These are phyloP conservation scores for Rhagoletis zephyria DNA, from an alignment of 1,140 invertebrate species.

Conservation along the genomic window DNA sequence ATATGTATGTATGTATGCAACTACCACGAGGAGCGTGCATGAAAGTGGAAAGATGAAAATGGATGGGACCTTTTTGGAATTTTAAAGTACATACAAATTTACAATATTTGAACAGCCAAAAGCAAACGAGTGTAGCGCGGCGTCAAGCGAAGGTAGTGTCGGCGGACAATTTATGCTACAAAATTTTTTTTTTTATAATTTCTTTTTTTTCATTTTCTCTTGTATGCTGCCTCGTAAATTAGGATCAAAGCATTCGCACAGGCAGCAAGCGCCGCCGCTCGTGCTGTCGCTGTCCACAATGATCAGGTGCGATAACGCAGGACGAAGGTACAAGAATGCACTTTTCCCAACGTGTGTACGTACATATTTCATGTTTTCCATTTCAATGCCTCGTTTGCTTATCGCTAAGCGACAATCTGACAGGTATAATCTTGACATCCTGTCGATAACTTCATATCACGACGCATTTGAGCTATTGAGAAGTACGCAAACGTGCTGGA, in stretches of 20 bases:
- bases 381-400: neutral
- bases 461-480: neutral
- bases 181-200: neutral
- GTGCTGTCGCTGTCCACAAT: constrained; percentile 10
- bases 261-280: constrained; percentile 15
- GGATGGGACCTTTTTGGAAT: neutral
- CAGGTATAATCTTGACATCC: constrained; percentile 46
- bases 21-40: neutral
- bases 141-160: neutral
- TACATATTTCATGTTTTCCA: neutral
- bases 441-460: constrained; percentile 34
- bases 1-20: neutral
- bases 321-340: neutral
- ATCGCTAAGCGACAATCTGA: constrained; percentile 40
- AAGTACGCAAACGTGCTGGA: neutral
- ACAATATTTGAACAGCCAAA: neutral
- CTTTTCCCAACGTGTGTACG: neutral
- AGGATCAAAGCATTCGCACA: neutral
- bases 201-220: neutral
- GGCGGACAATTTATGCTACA: neutral
- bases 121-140: constrained; percentile 17
- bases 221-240: constrained; percentile 13
- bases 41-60: constrained; percentile 28
- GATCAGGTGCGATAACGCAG: constrained; percentile 27
- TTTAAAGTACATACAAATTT: neutral